Evolutionary conservation across 2,797 vertebrate species (phyloP).

Genomic region (Ceryle rudis): DNA sequence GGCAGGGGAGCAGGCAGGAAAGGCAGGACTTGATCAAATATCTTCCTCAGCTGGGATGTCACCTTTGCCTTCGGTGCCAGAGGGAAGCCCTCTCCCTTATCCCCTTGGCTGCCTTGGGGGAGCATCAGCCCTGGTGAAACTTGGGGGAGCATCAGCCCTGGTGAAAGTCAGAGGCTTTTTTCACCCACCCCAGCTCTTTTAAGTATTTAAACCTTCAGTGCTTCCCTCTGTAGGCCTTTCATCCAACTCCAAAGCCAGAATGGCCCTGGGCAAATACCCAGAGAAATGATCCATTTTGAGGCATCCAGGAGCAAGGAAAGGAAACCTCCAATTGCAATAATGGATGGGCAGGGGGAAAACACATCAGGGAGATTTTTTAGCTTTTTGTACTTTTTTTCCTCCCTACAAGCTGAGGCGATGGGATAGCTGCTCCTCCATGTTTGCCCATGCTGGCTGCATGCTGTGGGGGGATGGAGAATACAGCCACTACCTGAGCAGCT

Average conservation of each 20-base stretch:
- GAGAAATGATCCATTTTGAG: fast-evolving
- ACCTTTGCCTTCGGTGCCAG: not conserved
- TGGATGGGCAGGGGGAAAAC: not conserved
- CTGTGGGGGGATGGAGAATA: not conserved
- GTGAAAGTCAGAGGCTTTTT: not conserved
- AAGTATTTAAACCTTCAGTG: not conserved
- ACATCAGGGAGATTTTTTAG: not conserved
- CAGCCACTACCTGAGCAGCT: fast-evolving
- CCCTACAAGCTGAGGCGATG: not conserved
- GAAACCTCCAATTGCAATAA: constrained; percentile 6
- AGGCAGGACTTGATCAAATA: not conserved
- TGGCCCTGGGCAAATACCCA: not conserved
- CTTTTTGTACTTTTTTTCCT: not conserved
- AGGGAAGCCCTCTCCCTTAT: not conserved
- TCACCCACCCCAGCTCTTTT: not conserved
- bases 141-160: not conserved
- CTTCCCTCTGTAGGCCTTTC: not conserved
- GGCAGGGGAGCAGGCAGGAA: not conserved
- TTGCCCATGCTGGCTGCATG: fast-evolving
- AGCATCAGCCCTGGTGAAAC: not conserved
- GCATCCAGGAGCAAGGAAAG: not conserved
- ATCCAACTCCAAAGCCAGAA: constrained; percentile 24
- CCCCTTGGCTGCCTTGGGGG: not conserved
- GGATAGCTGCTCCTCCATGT: not conserved
- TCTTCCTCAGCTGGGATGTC: not conserved